Evolutionary conservation across 1,140 invertebrate species (phyloP).

Genomic region (Scaptomyza pallida): DNA sequence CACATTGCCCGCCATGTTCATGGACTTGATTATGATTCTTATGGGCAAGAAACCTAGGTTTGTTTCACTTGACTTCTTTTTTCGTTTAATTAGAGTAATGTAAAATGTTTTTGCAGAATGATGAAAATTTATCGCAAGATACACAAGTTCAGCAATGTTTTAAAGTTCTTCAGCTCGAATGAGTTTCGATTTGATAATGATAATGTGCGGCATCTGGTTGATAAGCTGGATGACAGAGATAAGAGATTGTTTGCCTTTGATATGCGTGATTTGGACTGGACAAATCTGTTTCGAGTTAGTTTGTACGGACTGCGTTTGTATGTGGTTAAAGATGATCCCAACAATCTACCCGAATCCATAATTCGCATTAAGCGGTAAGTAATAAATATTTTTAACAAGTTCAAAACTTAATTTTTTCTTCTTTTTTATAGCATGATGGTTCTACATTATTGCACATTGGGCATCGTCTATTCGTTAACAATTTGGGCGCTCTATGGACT

Average conservation of each 20-base stretch:
- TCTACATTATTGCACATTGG: slow-evolving; percentile 71
- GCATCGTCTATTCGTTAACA: slow-evolving; percentile 64
- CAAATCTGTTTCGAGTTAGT: slow-evolving; percentile 86
- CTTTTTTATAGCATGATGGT: slow-evolving; percentile 66
- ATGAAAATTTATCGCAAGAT: slow-evolving; percentile 90
- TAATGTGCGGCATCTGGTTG: slow-evolving; percentile 87
- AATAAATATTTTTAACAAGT: neutral
- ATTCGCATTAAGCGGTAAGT: slow-evolving; percentile 86
- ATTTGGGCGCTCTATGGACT: slow-evolving; percentile 65
- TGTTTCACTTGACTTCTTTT: slow-evolving; percentile 9
- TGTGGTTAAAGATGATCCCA: slow-evolving; percentile 89
- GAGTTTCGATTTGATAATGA: slow-evolving; percentile 89
- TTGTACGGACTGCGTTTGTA: slow-evolving; percentile 88
- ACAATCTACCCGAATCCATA: slow-evolving; percentile 87
- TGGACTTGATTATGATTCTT: slow-evolving; percentile 85
- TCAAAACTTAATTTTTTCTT: neutral
- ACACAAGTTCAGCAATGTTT: slow-evolving; percentile 88
- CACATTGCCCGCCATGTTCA: slow-evolving; percentile 86
- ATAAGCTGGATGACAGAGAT: slow-evolving; percentile 87
- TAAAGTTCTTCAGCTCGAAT: slow-evolving; percentile 89
- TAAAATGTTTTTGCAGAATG: slow-evolving; percentile 85
- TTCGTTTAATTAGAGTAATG: neutral
- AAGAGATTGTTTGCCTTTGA: slow-evolving; percentile 88
- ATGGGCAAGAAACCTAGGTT: slow-evolving; percentile 86
- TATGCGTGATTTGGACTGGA: slow-evolving; percentile 88